These are phyloP conservation scores for Heliconius cydno DNA, from an alignment of 2,888 invertebrate genomes.

Conservation along the genomic window DNA sequence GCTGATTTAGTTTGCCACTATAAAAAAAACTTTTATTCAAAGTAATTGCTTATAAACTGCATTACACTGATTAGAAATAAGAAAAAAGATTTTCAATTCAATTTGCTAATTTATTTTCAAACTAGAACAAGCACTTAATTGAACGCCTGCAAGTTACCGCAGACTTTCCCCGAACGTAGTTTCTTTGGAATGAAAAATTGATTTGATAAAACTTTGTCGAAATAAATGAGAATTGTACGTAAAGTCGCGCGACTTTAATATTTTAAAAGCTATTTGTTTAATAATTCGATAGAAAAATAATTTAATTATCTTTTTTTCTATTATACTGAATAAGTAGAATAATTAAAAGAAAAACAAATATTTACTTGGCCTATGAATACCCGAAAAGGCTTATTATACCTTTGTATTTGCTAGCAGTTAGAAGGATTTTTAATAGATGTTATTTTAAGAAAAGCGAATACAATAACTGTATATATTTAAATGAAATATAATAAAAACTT, in stretches of 20 bases:
- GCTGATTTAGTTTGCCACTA: neutral
- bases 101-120: conserved; percentile 26
- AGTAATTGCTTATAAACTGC: conserved; percentile 1
- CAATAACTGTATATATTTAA: neutral
- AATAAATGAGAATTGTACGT: conserved; percentile 6
- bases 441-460: too few relatives aligned
- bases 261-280: too few relatives aligned
- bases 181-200: conserved; percentile 20
- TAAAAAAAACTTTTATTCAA: neutral
- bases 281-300: too few relatives aligned
- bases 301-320: too few relatives aligned
- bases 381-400: too few relatives aligned
- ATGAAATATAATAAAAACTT: neutral
- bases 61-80: neutral
- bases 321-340: too few relatives aligned
- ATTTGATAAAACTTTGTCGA: conserved; percentile 7
- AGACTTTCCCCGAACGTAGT: conserved; percentile 8
- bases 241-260: neutral
- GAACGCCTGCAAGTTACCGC: conserved; percentile 24
- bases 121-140: conserved; percentile 24
- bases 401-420: too few relatives aligned
- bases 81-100: conserved; percentile 20
- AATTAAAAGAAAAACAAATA: too few relatives aligned
- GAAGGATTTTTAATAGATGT: too few relatives aligned
- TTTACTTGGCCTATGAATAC: too few relatives aligned